Conservation (phyloP, 2,797 vertebrate species). For the Sebastes nivosus region DNA sequence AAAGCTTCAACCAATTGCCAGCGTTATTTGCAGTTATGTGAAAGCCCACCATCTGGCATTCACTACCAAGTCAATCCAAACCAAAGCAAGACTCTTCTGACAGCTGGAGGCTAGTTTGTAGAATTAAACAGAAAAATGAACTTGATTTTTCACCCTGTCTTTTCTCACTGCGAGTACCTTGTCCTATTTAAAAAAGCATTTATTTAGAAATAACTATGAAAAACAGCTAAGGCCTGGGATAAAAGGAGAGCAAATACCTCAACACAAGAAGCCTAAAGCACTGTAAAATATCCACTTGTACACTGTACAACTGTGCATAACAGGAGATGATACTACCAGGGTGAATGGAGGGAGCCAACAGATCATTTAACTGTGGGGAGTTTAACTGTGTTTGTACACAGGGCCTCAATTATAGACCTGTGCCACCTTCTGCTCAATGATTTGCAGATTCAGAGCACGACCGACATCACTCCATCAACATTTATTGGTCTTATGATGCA, state of each 20-base stretch:
- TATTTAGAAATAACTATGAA: slow-evolving; percentile 15
- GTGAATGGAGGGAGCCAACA: neutral
- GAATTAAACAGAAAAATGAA: slow-evolving; percentile 48
- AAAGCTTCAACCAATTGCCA: slow-evolving; percentile 53
- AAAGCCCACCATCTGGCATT: slow-evolving; percentile 69
- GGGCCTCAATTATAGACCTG: neutral
- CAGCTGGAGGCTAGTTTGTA: slow-evolving; percentile 57
- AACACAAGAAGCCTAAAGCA: neutral
- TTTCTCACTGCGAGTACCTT: slow-evolving; percentile 16
- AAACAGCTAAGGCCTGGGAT: slow-evolving; percentile 1
- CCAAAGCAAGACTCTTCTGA: slow-evolving; percentile 57
- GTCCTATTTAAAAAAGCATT: slow-evolving; percentile 27
- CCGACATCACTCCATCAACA: neutral
- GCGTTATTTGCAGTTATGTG: slow-evolving; percentile 59
- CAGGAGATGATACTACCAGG: neutral
- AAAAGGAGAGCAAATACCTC: neutral
- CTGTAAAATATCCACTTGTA: neutral
- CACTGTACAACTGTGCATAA: neutral
- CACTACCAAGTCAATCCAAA: slow-evolving; percentile 55
- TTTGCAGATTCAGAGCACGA: neutral
- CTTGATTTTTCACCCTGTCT: slow-evolving; percentile 24
- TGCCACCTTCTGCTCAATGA: slow-evolving; percentile 1
- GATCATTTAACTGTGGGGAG: neutral
- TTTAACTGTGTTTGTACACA: slow-evolving; percentile 9
- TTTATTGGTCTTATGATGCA: neutral